These are phyloP conservation scores for Byasa hedistus DNA, from an alignment of 2,888 invertebrate genomes.

Conservation along the genomic window DNA sequence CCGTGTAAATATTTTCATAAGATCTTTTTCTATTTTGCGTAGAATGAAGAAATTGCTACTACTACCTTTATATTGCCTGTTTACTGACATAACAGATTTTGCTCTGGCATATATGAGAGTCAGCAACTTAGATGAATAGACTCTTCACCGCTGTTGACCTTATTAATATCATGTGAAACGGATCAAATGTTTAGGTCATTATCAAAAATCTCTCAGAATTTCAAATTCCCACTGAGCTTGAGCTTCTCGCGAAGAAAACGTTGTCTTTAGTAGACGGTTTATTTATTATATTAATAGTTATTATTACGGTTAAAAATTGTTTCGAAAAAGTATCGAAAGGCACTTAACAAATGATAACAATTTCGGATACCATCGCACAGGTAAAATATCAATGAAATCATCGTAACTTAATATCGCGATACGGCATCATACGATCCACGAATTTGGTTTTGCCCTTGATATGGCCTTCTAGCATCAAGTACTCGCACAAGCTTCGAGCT, in stretches of 20 bases:
- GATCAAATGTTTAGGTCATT: too few species aligned
- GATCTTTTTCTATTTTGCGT: too few species aligned
- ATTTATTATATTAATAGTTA: neutral
- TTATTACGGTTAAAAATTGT: neutral
- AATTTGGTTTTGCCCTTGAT: neutral
- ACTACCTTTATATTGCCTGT: neutral
- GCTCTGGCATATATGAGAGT: neutral
- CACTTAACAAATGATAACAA: neutral
- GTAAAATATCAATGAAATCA: conserved; percentile 3
- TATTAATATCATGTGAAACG: too few species aligned
- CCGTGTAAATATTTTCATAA: too few species aligned
- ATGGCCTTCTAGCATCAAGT: neutral
- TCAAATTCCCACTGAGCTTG: too few species aligned
- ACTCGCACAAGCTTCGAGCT: neutral
- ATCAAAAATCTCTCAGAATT: too few species aligned
- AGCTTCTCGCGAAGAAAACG: too few species aligned
- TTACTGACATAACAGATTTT: neutral
- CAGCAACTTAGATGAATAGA: neutral
- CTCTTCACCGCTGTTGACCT: neutral
- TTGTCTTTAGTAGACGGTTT: too few species aligned
- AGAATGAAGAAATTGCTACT: too few species aligned
- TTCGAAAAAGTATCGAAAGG: neutral
- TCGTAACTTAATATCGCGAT: neutral
- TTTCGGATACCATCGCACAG: neutral
- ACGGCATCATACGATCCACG: neutral